A percentile compares a stretch with the other conserved stretches of the same genome.
phyloP scores from a whole-genome alignment of 1,140 invertebrate genomes.

The Platyura marginata region DNA sequence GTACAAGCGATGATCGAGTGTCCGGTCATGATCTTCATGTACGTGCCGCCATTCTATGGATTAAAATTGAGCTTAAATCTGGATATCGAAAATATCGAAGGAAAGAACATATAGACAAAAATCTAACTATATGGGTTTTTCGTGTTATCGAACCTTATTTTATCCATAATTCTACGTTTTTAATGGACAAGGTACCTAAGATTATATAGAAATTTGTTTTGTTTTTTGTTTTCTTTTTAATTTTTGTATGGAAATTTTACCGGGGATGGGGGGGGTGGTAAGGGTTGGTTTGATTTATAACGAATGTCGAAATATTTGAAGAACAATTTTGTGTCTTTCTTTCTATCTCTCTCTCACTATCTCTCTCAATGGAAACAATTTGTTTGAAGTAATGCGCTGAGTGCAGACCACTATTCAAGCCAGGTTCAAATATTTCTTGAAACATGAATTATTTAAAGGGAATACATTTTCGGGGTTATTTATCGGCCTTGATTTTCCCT shows the following conservation, averaged over 20 bases:
- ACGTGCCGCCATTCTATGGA: constrained; percentile 17
- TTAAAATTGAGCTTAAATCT: constrained; percentile 12
- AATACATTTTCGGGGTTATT: too few relatives aligned
- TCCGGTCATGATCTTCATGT: constrained; percentile 26
- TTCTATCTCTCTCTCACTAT: too few relatives aligned
- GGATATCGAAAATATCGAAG: constrained; percentile 1
- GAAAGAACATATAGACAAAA: constrained; percentile 1
- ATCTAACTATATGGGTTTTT: neutral
- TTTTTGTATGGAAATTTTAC: too few relatives aligned
- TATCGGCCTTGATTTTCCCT: too few relatives aligned
- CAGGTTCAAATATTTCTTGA: too few relatives aligned
- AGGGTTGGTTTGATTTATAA: too few relatives aligned
- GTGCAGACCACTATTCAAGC: too few relatives aligned
- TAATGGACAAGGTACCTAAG: neutral
- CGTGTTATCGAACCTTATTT: neutral
- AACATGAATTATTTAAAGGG: too few relatives aligned
- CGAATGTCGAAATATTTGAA: neutral
- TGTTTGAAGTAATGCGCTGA: too few relatives aligned
- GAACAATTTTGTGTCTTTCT: neutral
- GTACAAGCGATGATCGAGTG: constrained; percentile 35
- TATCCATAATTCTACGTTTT: neutral
- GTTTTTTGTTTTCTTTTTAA: neutral
- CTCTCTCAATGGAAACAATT: too few relatives aligned
- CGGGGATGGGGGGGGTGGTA: too few relatives aligned
- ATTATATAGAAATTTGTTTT: neutral